These are phyloP conservation scores for Thalassarche chlororhynchos DNA, from an alignment of 2,113 vertebrate species.

Conservation along the genomic window DNA sequence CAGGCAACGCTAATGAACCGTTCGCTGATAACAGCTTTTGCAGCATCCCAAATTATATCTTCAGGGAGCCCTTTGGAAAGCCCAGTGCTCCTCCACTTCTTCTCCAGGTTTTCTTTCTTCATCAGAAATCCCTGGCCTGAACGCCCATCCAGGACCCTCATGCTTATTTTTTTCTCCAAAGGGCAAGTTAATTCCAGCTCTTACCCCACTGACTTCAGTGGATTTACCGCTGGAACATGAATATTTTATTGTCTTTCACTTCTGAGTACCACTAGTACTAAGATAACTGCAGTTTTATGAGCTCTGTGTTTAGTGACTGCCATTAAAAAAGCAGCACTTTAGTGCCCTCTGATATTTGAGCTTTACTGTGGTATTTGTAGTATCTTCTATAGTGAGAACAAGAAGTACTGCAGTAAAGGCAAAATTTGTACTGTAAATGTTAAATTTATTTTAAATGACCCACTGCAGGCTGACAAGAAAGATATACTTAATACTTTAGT, in stretches of 20 bases:
- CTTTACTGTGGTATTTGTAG: constrained; percentile 35
- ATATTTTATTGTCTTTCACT: neutral
- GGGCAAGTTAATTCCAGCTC: neutral
- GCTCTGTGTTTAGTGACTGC: neutral
- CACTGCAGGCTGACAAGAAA: neutral
- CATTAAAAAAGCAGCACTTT: neutral
- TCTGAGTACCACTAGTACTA: neutral
- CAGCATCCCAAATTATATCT: neutral
- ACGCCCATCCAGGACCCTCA: neutral
- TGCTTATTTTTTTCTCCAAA: neutral
- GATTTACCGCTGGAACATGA: neutral
- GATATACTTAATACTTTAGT: neutral
- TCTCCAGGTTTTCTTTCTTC: neutral
- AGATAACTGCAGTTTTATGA: constrained; percentile 6
- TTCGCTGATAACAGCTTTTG: neutral
- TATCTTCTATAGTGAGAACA: neutral
- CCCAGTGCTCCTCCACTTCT: neutral
- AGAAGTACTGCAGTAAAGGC: neutral
- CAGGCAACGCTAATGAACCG: neutral
- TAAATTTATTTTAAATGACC: constrained; percentile 15
- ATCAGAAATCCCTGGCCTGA: neutral
- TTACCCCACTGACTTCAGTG: neutral
- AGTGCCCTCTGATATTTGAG: constrained; percentile 25
- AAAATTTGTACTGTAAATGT: neutral
- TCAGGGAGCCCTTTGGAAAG: neutral